Base-by-base conservation (phyloP, 2,113 vertebrate species). In the Porphyrio hochstetteri region DNA sequence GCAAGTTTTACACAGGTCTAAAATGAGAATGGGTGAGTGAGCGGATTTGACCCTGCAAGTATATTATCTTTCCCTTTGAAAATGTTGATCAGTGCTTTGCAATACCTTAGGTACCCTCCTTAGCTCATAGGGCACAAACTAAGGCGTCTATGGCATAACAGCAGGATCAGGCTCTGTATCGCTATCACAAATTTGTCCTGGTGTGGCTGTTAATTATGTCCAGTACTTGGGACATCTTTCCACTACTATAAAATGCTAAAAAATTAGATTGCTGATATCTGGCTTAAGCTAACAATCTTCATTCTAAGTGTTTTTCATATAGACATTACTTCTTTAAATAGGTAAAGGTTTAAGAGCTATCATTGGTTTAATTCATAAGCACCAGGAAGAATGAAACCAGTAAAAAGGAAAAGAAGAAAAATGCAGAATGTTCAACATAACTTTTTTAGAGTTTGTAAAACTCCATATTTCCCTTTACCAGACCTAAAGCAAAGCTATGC, bases 381-480 rank as follows among this genome's bases (percentile, higher is more conserved):
- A 57, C 46, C 38, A 20, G 21, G 40, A 74, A 65, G 38, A 59
- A 3, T n/a, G 36, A 68, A 81, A 92, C 60, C 16, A 78, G 21
- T 53, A 25, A 48, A 17, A 55, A 85, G 33, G 48, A 56, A 68
- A 89, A 89, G 88, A 82, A 33, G 31, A 42, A 71, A 92, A 93
- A 35, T 13, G 8, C 36, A 61, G 16, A 31, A 13, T 33, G 23
- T 11, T 82, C 81, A 75, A 55, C 16, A 35, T 15, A 76, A 38
- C 25, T 35, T 6, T 2, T 70, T 36, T 5, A 61, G 56, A 79
- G 56, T 28, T 88, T 74, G 74, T 24, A 55, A 78, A 85, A 42
- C 10, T 71, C 23, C 8, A 0, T 23, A 44, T 74, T 93, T 80
- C 29, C 44, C 17, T 50, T 69, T 38, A 77, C n/a, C 63, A 79